A percentile compares a stretch with the other conserved stretches of the same genome.
These are phyloP conservation scores for Steinernema feltiae DNA, from an alignment of 1,140 invertebrate genomes.

Conservation along the genomic window DNA sequence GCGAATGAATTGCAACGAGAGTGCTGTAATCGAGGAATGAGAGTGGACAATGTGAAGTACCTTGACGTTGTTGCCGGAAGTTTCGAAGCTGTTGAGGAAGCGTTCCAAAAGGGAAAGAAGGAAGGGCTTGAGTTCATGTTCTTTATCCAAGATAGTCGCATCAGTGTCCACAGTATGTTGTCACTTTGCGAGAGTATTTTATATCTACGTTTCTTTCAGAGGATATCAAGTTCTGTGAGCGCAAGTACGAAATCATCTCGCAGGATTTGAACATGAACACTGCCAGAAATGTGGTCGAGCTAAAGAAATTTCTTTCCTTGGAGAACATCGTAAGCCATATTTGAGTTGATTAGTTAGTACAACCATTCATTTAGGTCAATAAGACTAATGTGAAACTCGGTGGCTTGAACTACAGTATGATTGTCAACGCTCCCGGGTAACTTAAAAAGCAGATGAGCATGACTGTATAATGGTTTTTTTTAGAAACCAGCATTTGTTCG, in stretches of 20 bases:
- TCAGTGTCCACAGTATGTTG: not conserved
- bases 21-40: not conserved
- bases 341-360: not conserved
- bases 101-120: not conserved
- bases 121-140: not conserved
- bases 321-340: not conserved
- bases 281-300: not conserved
- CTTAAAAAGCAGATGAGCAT: too few species aligned
- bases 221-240: conserved; percentile 6
- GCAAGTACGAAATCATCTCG: conserved; percentile 13
- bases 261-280: conserved; percentile 18
- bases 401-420: conserved; percentile 14
- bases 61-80: too few species aligned
- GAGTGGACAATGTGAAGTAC: not conserved
- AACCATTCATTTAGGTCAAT: not conserved
- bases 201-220: not conserved
- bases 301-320: not conserved
- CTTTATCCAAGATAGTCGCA: not conserved
- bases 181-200: not conserved
- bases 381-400: conserved; percentile 27
- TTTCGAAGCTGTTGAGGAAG: too few species aligned
- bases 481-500: not conserved
- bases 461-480: not conserved
- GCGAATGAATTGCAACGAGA: not conserved
- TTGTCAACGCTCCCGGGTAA: not conserved